Base-by-base conservation (phyloP, 1,140 invertebrate species). In the Camponotus vicinus region DNA sequence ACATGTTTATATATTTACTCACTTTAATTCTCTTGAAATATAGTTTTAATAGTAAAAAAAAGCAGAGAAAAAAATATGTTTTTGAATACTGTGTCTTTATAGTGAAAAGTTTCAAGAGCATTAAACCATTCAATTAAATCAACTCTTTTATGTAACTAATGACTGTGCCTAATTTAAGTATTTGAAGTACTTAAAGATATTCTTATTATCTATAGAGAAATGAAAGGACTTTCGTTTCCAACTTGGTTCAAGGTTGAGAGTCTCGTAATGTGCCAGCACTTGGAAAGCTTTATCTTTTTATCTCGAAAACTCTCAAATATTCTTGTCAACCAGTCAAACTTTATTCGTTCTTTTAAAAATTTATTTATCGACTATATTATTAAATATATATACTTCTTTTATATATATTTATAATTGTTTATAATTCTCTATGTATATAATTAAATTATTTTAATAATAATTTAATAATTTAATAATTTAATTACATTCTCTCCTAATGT, bases 101-200 rank as follows among this genome's bases (percentile, higher is more conserved):
- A 21, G 40, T 21, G 18, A 9, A 83, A 59, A 73, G 32, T 83
- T 83, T 45, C 42, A 13, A 80, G 13, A 49, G 64, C 21, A 42
- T 45, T 40, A 59, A 61, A 75, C 6, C 18, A 13, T 8, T 61
- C 55, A 37, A 75, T 83, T 83, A 59, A 49, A 59, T 9, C 64
- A 42, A 57, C 45, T 57, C 55, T 82, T 73, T 73, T 49, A 61
- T 61, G 18, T 45, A 63, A 83, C 37, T 75, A 83, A 83, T 75
- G 64, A 59, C 52, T 52, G 27, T 61, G 34, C 21, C 42, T 18
- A 73, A 63, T 83, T 83, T 49, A 63, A 75, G 13, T 45, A 63
- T 13, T 21, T 57, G 21, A 63, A 61, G 37, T 61, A 70, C 2
- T 70, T 57, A 70, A 21, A 57, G 13, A 15, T 32, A 49, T 83